Evolutionary conservation across 2,888 invertebrate genomes (phyloP).

Genomic region (Aleiodes testaceus): DNA sequence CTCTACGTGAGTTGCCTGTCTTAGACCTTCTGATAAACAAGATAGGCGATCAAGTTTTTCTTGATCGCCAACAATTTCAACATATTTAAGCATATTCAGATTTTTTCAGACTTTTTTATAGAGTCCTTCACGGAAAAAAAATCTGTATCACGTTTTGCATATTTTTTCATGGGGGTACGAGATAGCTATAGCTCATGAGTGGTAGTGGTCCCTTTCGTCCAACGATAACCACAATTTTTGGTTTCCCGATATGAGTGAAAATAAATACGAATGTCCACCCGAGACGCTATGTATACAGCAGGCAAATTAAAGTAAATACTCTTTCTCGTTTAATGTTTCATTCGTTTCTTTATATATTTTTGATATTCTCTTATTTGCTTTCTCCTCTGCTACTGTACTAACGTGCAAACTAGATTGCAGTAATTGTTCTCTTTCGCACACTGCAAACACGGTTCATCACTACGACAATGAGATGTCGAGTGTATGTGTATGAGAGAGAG

Average conservation of each 20-base stretch:
- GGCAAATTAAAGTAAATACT: conserved; percentile 41
- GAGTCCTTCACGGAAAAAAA: too few species aligned
- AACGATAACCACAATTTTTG: conserved; percentile 45
- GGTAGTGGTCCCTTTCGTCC: conserved; percentile 45
- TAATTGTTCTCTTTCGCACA: conserved; percentile 30
- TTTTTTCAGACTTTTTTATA: too few species aligned
- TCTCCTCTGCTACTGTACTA: conserved; percentile 9
- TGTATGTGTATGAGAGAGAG: background rate
- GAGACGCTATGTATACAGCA: background rate
- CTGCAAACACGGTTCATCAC: conserved; percentile 41
- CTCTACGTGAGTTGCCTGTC: too few species aligned
- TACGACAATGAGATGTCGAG: conserved; percentile 1
- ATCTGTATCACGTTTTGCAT: too few species aligned
- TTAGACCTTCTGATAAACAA: too few species aligned
- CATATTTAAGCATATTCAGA: too few species aligned
- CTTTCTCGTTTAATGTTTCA: conserved; percentile 30
- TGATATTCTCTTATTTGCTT: conserved; percentile 14
- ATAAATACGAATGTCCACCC: conserved; percentile 11
- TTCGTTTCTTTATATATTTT: background rate
- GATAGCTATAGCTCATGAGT: conserved; percentile 7
- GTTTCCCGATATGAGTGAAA: conserved; percentile 7
- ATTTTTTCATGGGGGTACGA: background rate
- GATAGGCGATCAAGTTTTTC: too few species aligned
- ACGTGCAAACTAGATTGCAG: conserved; percentile 9
- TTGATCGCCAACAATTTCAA: too few species aligned